These are phyloP conservation scores for Amphipoea lucens DNA, from an alignment of 2,888 invertebrate genomes.

Conservation along the genomic window DNA sequence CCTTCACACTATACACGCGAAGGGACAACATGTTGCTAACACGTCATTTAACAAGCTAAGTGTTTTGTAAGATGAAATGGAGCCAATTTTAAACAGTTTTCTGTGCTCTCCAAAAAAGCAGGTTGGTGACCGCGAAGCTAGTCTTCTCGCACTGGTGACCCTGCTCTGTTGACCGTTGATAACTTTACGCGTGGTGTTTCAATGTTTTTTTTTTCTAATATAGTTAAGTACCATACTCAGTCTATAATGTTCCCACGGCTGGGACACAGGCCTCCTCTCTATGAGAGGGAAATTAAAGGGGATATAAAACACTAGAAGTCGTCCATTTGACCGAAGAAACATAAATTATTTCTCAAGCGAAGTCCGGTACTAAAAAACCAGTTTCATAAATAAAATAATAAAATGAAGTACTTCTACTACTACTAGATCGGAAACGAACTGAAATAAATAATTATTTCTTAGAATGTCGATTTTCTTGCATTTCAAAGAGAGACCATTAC, in stretches of 20 bases:
- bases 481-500: not conserved
- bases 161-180: not conserved
- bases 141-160: constrained; percentile 4
- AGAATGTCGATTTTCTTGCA: not conserved
- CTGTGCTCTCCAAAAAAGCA: constrained; percentile 11
- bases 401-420: not conserved
- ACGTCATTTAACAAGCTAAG: constrained; percentile 24
- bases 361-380: not conserved
- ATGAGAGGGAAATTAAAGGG: not conserved
- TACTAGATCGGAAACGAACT: constrained; percentile 5
- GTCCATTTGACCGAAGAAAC: not conserved
- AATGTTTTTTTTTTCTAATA: not conserved
- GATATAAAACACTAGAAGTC: not conserved
- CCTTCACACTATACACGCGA: constrained; percentile 55
- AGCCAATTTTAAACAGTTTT: constrained; percentile 17
- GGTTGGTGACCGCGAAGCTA: constrained; percentile 28
- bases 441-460: not conserved
- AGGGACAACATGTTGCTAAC: constrained; percentile 55
- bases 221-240: not conserved
- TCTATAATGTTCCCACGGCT: not conserved
- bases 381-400: not conserved
- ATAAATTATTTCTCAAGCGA: not conserved
- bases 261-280: not conserved
- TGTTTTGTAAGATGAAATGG: constrained; percentile 22
- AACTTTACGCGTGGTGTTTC: not conserved